Conservation (phyloP, 2,888 invertebrate species). For the Cistogaster globosa region DNA sequence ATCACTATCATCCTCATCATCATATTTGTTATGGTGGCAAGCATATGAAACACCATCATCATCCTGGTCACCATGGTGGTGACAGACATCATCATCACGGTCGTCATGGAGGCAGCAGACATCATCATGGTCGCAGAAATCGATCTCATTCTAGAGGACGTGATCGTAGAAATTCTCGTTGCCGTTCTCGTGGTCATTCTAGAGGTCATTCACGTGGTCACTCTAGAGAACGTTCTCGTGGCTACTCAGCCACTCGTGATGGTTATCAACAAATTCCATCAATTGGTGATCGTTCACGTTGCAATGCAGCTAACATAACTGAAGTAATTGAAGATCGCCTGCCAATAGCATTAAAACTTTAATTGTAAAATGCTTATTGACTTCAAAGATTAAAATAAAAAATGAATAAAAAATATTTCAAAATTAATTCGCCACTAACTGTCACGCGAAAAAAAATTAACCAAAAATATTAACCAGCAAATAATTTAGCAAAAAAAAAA, state of each 20-base stretch:
- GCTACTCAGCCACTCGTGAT: slow-evolving; percentile 58
- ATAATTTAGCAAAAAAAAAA: neutral
- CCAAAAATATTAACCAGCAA: neutral
- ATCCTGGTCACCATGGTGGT: slow-evolving; percentile 12
- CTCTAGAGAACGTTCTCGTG: slow-evolving; percentile 58
- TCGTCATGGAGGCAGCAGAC: slow-evolving; percentile 15
- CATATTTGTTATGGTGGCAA: neutral
- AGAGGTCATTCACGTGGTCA: slow-evolving; percentile 52
- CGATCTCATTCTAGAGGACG: slow-evolving; percentile 70
- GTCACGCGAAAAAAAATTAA: neutral
- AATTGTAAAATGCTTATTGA: neutral
- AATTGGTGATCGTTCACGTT: neutral
- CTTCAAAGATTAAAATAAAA: no score
- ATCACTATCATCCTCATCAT: neutral
- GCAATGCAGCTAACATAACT: slow-evolving; percentile 11
- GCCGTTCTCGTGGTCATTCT: slow-evolving; percentile 58
- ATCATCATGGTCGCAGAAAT: slow-evolving; percentile 59
- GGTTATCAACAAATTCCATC: slow-evolving; percentile 27
- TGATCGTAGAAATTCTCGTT: slow-evolving; percentile 65
- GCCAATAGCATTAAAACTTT: slow-evolving; percentile 63
- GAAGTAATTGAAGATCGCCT: slow-evolving; percentile 47
- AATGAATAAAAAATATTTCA: no score
- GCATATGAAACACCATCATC: neutral
- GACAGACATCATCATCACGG: slow-evolving; percentile 39
- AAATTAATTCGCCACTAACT: no score